A percentile compares a stretch with the other conserved stretches of the same genome.
These are phyloP conservation scores for Nebria salina DNA, from an alignment of 2,888 invertebrate species.

Conservation along the genomic window DNA sequence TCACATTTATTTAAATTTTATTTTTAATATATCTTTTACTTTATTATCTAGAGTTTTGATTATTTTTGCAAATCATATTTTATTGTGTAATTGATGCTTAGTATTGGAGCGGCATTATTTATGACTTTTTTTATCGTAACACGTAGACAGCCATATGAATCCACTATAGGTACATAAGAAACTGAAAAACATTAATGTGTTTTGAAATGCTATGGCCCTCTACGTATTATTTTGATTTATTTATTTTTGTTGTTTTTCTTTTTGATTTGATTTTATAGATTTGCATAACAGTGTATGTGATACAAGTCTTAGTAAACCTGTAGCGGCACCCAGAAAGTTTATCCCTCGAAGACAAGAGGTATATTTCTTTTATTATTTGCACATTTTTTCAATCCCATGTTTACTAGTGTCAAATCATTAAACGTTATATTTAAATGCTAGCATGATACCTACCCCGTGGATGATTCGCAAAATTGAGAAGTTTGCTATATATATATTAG, in stretches of 20 bases:
- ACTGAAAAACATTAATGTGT: too few relatives aligned
- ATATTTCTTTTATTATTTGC: constrained; percentile 31
- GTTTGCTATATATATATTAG: neutral
- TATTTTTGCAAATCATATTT: too few relatives aligned
- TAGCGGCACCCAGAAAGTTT: constrained; percentile 47
- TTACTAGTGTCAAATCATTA: too few relatives aligned
- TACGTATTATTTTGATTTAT: constrained; percentile 29
- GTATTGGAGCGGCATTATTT: too few relatives aligned
- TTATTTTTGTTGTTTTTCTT: constrained; percentile 26
- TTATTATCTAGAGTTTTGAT: neutral
- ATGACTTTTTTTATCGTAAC: too few relatives aligned
- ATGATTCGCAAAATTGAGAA: neutral
- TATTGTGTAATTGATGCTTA: too few relatives aligned
- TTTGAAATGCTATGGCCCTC: too few relatives aligned
- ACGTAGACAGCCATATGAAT: too few relatives aligned
- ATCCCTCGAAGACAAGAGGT: constrained; percentile 47
- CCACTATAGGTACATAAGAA: too few relatives aligned
- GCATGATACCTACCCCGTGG: neutral
- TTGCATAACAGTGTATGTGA: constrained; percentile 35
- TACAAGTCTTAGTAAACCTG: constrained; percentile 44
- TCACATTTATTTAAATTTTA: neutral
- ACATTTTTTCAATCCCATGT: neutral
- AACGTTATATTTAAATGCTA: neutral
- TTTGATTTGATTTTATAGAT: constrained; percentile 35
- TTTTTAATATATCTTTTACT: neutral